Percentiles rank a stretch among this genome's conserved stretches.
These are phyloP conservation scores for Triplophysa rosa DNA, from an alignment of 2,113 vertebrate genomes.

Conservation along the genomic window DNA sequence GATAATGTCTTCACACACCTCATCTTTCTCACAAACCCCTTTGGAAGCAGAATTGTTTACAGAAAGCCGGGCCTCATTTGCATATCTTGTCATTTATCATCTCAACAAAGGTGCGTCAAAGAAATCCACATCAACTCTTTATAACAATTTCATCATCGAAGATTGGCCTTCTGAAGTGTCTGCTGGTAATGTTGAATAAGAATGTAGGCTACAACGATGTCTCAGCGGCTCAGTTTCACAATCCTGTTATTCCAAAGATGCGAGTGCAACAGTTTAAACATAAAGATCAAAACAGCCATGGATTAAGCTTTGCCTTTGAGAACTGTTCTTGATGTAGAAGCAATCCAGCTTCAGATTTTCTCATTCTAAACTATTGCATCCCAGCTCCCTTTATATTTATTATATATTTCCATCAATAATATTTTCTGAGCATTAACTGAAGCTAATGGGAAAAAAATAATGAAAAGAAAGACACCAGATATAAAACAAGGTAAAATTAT, in stretches of 20 bases:
- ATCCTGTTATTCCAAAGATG: background rate
- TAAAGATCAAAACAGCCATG: background rate
- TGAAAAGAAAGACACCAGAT: background rate
- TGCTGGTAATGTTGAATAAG: background rate
- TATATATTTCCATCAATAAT: constrained; percentile 6
- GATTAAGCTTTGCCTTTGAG: constrained; percentile 18
- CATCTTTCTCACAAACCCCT: constrained; percentile 20
- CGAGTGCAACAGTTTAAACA: constrained; percentile 10
- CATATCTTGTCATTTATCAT: constrained; percentile 32
- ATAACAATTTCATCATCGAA: constrained; percentile 14
- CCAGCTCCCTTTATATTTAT: background rate
- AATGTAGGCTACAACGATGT: background rate
- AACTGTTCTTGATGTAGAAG: constrained; percentile 24
- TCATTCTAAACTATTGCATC: background rate
- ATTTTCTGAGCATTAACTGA: constrained; percentile 1
- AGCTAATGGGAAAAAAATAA: constrained; percentile 3
- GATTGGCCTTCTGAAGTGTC: background rate
- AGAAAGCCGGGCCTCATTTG: constrained; percentile 18
- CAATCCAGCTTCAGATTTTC: background rate
- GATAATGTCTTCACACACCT: background rate
- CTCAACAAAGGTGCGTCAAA: constrained; percentile 25
- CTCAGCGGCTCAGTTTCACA: background rate
- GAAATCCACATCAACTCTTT: constrained; percentile 17
- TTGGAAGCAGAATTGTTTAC: constrained; percentile 23
- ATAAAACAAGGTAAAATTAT: constrained; percentile 4